Percentiles rank a stretch among this genome's conserved stretches.
phyloP scores from a whole-genome alignment of 1,140 invertebrate species.

The Cephus cinctus region DNA sequence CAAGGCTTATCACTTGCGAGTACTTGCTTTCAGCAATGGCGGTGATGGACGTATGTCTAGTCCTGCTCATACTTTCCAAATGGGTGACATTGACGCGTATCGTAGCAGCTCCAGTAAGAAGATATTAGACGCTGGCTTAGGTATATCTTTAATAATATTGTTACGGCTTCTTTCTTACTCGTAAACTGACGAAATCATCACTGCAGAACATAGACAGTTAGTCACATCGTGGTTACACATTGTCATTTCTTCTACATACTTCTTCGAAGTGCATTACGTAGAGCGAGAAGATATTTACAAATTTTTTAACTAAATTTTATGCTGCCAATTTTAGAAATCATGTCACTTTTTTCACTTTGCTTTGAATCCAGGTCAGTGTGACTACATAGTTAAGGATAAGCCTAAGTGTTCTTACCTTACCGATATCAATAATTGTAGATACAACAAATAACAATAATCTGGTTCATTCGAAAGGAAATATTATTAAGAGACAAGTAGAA shows the following conservation, averaged over 20 bases:
- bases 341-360: neutral
- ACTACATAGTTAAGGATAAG: neutral
- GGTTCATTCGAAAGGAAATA: no score
- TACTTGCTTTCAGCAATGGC: conserved; percentile 89
- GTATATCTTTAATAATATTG: conserved; percentile 33
- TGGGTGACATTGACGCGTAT: conserved; percentile 61
- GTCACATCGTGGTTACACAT: neutral
- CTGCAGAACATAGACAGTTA: neutral
- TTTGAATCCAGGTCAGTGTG: neutral
- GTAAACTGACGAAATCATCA: neutral
- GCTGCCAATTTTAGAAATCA: neutral
- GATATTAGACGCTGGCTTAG: conserved; percentile 29
- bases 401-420: neutral
- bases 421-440: neutral
- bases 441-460: neutral
- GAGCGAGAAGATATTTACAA: neutral
- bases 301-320: neutral
- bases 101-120: conserved; percentile 34
- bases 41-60: conserved; percentile 96
- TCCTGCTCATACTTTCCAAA: conserved; percentile 82
- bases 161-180: conserved; percentile 22
- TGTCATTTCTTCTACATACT: neutral
- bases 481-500: no score
- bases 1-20: conserved; percentile 84
- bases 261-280: neutral